Evolutionary conservation across 1,140 invertebrate genomes (phyloP), one percentile per base, ranked within the genome.

Genomic region (Cylas formicarius): DNA sequence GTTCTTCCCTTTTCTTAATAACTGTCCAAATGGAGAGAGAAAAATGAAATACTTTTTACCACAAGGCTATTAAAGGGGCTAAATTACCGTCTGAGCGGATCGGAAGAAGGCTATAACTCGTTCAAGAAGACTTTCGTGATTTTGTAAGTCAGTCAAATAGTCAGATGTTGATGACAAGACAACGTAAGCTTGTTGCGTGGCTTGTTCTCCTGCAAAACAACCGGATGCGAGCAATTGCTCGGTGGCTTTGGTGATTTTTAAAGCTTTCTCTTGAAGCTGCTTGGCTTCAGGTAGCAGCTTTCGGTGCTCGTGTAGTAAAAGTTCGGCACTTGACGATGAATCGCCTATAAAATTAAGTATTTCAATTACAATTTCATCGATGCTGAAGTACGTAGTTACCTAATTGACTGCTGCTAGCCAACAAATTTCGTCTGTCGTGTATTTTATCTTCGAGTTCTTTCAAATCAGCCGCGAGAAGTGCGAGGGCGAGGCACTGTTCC

Each of bases 241-340:
- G 10, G 84, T 87, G 18, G 81, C 82, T 58, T 81, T 77, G 2
- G 86, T 79, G 50, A 89, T 80, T 62, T 80, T 83, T 17, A 90
- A 65, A 3, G 82, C 79, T 53, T 74, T 74, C 51, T 89, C 86
- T 64, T 88, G 82, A 22, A 86, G 70, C 23, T 82, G 75, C 72
- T 81, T 77, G 1, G 83, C 82, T 67, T 86, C 81, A 3, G 74
- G 67, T 52, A 86, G 76, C 54, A 84, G 70, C 56, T 82, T 82
- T 37, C 72, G 71, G 56, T 87, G 74, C 57, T 85, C 79, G 57
- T 77, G 74, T 3, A 82, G 69, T 4, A 86, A 66, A 26, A 81
- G 62, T 62, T 83, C 80, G 9, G 82, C 76, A 40, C 78, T 80
- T 5, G 80, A 72, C 16, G 77, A 72, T 2, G 83, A 86, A 61